Base-by-base conservation (phyloP, 64 coral and sea anemone genomes). In the Trachythela sp. region DNA sequence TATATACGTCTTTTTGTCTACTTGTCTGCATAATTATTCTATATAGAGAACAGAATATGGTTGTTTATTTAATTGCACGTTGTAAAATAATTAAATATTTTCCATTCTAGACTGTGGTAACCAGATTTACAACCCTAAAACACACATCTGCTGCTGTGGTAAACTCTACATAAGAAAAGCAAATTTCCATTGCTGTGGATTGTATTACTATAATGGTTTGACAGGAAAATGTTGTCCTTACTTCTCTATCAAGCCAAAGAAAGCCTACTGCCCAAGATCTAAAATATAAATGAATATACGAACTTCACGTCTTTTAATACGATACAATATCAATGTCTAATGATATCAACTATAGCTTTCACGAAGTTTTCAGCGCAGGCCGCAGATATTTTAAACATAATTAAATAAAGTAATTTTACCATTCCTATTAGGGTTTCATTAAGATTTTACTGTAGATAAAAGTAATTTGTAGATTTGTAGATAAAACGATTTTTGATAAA, bases 131-230 rank as follows among this genome's bases (percentile, higher is more conserved):
- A 64, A 64, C 56, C 56, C 56, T 8, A 64, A 64, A 64, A 64
- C 56, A 64, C 56, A 64, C 56, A 64, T 64, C 56, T 64, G 56
- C 56, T 64, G 56, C 22, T 64, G 56, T 64, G 56, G 56, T 64
- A 64, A 64, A 64, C 17, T 64, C 7, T 64, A 64, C 17, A 6
- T 18, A 10, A 64, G 22, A 18, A 64, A 64, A 27, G 8, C 0
- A 8, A n/a, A 64, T 18, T 64, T 64, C 56, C 20, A 64, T n/a
- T 64, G 56, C 56, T 64, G 56, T 64, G 56, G 56, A 64, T 64
- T 18, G 5, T 8, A 27, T 27, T 64, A 64, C 26, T 64, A 64
- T 18, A 64, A 26, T 26, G 56, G 56, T 64, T 27, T 64, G 2
- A 64, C 56, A 26, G 13, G 13, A 6, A 20, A 64, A 64, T 64